Percentiles rank a stretch among this genome's conserved stretches.
Evolutionary conservation across 92 coral and sea anemone species (phyloP).

Genomic region (Parazoanthus swiftii): DNA sequence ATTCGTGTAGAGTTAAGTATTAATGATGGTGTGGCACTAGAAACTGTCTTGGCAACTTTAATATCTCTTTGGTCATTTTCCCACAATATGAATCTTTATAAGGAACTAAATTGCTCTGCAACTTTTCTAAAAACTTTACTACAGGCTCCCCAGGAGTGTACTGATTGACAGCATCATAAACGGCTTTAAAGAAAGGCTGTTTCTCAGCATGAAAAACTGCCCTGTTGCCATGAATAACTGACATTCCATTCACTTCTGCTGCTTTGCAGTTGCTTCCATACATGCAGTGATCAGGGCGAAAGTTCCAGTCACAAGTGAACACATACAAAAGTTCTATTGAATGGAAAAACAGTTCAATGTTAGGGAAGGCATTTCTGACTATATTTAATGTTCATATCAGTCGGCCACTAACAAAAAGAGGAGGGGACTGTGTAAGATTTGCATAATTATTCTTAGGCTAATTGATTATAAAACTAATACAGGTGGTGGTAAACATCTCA

Average conservation of each 20-base stretch:
- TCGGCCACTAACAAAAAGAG: too few species aligned
- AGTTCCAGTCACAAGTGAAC: conserved; percentile 93
- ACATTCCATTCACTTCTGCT: conserved; percentile 75
- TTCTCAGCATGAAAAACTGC: conserved; percentile 75
- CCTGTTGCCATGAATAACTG: conserved; percentile 95
- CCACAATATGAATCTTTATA: conserved; percentile 63
- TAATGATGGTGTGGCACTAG: too few species aligned
- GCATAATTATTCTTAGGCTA: too few species aligned
- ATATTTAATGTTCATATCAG: too few species aligned
- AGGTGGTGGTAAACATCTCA: too few species aligned
- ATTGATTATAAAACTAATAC: too few species aligned
- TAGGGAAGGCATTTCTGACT: background rate
- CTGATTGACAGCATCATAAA: conserved; percentile 60
- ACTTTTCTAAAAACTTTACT: conserved; percentile 34
- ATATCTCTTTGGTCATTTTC: conserved; percentile 50
- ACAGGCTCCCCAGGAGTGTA: conserved; percentile 66
- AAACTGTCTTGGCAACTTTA: conserved; percentile 53
- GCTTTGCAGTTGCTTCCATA: conserved; percentile 84
- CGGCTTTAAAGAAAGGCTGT: conserved; percentile 73
- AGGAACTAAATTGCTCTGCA: conserved; percentile 47
- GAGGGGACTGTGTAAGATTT: too few species aligned
- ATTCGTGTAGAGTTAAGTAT: too few species aligned
- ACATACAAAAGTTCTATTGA: conserved; percentile 67
- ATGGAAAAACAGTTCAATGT: background rate
- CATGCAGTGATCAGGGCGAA: conserved; percentile 97